Base-by-base conservation (phyloP, 2,113 vertebrate genomes). In the Halichoeres trimaculatus region DNA sequence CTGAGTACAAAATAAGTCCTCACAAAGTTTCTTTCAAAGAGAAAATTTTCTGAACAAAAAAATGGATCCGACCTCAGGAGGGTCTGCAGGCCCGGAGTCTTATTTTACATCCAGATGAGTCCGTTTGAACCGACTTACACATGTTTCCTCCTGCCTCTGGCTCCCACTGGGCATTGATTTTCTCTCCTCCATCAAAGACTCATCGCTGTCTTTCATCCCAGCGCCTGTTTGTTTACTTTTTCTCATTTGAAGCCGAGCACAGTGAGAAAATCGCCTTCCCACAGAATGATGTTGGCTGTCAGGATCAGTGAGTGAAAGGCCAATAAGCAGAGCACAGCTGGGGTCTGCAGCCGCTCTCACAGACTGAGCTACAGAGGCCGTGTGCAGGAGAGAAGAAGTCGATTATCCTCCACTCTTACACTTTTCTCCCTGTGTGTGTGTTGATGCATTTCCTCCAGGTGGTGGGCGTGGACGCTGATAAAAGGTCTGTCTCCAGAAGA, bases 381-480 rank as follows among this genome's bases (percentile, higher is more conserved):
- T 9, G 53, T 54, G 30, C 20, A 16, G 1, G 20, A 22, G 43
- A 30, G 51, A 63, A 59, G 65, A 35, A 71, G 41, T 72, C 24
- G 14, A 69, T 84, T 47, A 74, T 41, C 22, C 51, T 51, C 40
- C 14, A 1, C 14, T 78, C 36, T 56, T 8, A 30, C 24, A 38
- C 67, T 59, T 26, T 19, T 70, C 17, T 63, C 50, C 24, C 20
- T 70, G 19, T 60, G 47, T 77, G 36, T 40, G 11, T 67, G 8
- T 82, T 30, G 7, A 20, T 76, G 73, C 24, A 38, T 81, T 22
- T 76, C 17, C 82, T 89, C 36, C 77, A 99, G 98, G 87, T 99
- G 98, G 98, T 95, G 97, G 95, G 98, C 96, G 0, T 93, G 94
- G 57, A 95, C 93, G 0, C 92, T 98, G 26, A 98, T 99, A 93